Conservation (phyloP, 1,140 invertebrate genomes). For the Cydia fagiglandana region DNA sequence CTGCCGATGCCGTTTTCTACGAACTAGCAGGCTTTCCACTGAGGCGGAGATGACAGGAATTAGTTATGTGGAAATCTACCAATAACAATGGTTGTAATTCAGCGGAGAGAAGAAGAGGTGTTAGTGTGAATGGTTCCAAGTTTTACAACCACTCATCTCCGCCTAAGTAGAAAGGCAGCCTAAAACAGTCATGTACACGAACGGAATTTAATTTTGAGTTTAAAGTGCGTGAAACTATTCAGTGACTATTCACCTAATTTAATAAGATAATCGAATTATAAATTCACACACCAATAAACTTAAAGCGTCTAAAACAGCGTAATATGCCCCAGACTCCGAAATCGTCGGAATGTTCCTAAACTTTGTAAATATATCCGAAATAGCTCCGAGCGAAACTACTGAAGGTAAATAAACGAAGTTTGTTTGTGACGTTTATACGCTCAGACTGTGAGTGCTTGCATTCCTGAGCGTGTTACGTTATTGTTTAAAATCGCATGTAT, state of each 20-base stretch:
- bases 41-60: too few relatives aligned
- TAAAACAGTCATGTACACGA: too few relatives aligned
- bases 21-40: too few relatives aligned
- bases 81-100: too few relatives aligned
- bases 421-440: conserved; percentile 12
- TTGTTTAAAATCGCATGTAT: neutral
- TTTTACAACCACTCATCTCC: too few relatives aligned
- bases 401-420: conserved; percentile 22
- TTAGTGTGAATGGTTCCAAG: too few relatives aligned
- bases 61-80: too few relatives aligned
- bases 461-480: neutral
- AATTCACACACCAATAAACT: neutral
- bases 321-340: conserved; percentile 9
- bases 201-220: too few relatives aligned
- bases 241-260: neutral
- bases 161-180: too few relatives aligned
- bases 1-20: too few relatives aligned
- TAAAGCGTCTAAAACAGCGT: neutral
- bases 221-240: too few relatives aligned
- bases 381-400: conserved; percentile 6
- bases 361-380: conserved; percentile 22
- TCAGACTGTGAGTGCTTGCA: neutral
- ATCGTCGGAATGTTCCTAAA: conserved; percentile 12
- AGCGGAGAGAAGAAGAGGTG: too few relatives aligned
- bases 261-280: neutral